Evolutionary conservation across 2,797 vertebrate genomes (phyloP).

Genomic region (Urophycis tenuis): DNA sequence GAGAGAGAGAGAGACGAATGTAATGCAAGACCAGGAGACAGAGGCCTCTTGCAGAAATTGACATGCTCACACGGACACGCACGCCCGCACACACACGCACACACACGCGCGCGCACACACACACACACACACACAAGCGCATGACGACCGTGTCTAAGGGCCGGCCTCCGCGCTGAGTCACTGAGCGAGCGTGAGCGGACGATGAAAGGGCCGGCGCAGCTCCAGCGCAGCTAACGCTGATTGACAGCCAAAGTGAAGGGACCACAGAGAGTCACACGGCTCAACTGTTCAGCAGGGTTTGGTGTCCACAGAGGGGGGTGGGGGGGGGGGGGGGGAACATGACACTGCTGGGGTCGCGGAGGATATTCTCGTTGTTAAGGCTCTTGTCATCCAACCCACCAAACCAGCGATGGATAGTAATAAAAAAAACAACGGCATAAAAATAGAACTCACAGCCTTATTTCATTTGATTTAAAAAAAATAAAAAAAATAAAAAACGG

Average conservation of each 20-base stretch:
- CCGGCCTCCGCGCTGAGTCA: neutral
- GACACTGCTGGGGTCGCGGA: neutral
- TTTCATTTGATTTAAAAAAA: neutral
- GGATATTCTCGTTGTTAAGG: neutral
- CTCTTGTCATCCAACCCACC: neutral
- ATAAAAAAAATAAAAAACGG: neutral
- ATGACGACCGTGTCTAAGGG: too few relatives aligned
- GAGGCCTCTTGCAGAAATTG: neutral
- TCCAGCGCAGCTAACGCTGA: neutral
- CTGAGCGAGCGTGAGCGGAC: neutral
- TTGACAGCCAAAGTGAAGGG: neutral
- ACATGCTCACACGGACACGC: neutral
- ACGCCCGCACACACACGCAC: neutral
- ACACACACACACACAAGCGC: neutral
- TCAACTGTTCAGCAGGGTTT: neutral
- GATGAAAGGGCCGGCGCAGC: neutral
- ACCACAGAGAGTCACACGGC: neutral
- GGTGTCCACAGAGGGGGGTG: neutral
- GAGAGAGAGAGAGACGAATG: neutral
- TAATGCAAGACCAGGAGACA: neutral
- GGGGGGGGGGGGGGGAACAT: neutral
- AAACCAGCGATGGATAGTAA: neutral
- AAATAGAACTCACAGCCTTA: neutral
- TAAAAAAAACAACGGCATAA: neutral
- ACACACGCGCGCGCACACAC: neutral